Conservation (phyloP, 2,113 vertebrate species). For the Muntiacus reevesi region DNA sequence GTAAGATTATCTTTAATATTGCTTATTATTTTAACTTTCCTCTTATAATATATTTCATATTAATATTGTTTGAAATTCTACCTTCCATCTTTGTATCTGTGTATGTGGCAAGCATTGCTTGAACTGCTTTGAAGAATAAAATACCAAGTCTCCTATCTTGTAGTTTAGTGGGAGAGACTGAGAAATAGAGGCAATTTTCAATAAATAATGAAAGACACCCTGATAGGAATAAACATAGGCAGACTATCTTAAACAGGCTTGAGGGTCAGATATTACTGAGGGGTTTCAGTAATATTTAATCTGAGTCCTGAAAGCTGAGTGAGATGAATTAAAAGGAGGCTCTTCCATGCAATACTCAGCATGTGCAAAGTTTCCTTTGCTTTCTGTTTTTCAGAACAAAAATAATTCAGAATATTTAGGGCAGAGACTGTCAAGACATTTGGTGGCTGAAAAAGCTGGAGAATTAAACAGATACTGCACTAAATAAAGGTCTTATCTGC, state of each 20-base stretch:
- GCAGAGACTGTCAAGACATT: neutral
- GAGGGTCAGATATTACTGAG: neutral
- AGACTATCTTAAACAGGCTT: neutral
- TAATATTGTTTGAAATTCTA: neutral
- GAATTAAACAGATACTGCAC: neutral
- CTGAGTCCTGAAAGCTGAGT: neutral
- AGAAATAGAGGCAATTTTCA: neutral
- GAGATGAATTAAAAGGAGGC: neutral
- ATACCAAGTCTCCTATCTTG: neutral
- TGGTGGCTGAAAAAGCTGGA: neutral
- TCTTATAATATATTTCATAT: neutral
- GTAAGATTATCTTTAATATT: neutral
- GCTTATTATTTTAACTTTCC: neutral
- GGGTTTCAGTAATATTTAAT: neutral
- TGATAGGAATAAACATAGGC: neutral
- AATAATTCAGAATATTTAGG: neutral
- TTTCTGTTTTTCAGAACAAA: neutral
- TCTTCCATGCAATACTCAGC: neutral
- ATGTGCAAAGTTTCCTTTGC: neutral
- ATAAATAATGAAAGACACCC: neutral
- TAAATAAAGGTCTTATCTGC: neutral
- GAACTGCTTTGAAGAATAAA: neutral
- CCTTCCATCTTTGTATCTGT: neutral
- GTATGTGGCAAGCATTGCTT: neutral
- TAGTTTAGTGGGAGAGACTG: neutral